These are phyloP conservation scores for Polyploca ridens DNA, from an alignment of 2,888 invertebrate species.

Conservation along the genomic window DNA sequence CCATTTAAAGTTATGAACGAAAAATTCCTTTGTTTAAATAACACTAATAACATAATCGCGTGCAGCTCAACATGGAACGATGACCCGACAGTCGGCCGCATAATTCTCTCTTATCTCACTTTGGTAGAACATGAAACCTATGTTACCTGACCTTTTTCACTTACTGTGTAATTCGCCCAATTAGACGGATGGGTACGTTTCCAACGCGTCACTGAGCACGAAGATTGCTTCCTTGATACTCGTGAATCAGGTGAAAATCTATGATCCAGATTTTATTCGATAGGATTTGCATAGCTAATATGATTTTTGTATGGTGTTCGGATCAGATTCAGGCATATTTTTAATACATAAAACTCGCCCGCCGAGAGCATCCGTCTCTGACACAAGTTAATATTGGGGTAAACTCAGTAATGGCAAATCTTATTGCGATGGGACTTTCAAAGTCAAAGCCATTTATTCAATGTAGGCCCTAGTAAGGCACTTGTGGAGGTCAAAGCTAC, in stretches of 20 bases:
- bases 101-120: background rate
- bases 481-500: too few relatives aligned
- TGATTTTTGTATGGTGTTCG: background rate
- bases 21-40: background rate
- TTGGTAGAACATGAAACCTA: conserved; percentile 18
- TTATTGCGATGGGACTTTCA: too few relatives aligned
- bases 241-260: conserved; percentile 34
- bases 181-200: conserved; percentile 67
- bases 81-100: background rate
- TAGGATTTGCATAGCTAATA: background rate
- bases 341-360: too few relatives aligned
- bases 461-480: too few relatives aligned
- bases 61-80: background rate
- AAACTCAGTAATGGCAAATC: too few relatives aligned
- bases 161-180: conserved; percentile 72
- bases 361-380: too few relatives aligned
- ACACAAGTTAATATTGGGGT: too few relatives aligned
- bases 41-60: background rate
- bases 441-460: too few relatives aligned
- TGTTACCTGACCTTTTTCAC: conserved; percentile 47
- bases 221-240: conserved; percentile 59
- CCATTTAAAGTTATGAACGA: background rate
- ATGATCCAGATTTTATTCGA: conserved; percentile 2
- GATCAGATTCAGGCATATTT: too few relatives aligned
- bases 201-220: conserved; percentile 60